Percentiles rank a stretch among this genome's conserved stretches.
Conservation (phyloP, 2,888 invertebrate species). For the Cheilosia vulpina region DNA sequence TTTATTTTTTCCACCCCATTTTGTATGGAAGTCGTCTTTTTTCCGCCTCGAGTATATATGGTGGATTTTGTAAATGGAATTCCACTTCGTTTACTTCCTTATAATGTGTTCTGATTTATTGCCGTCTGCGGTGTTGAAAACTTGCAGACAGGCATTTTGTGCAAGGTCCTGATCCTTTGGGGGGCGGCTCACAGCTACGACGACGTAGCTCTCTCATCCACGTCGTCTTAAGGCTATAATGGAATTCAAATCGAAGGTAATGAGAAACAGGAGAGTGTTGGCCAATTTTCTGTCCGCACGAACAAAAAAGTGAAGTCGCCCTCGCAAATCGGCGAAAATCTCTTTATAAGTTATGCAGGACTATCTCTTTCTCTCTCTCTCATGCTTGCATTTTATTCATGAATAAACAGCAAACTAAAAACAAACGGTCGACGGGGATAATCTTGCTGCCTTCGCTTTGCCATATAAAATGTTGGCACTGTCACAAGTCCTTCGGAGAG, state of each 20-base stretch:
- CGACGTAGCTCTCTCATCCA: background rate
- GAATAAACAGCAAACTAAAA: slow-evolving; percentile 71
- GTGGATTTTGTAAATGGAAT: slow-evolving; percentile 55
- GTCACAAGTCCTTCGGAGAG: slow-evolving; percentile 73
- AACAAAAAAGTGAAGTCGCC: slow-evolving; percentile 39
- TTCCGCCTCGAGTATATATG: background rate
- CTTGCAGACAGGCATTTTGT: slow-evolving; percentile 60
- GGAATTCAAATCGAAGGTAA: slow-evolving; percentile 74
- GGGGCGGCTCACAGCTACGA: background rate
- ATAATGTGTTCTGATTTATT: slow-evolving; percentile 74
- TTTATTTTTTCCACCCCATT: slow-evolving; percentile 58
- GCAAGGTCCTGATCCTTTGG: slow-evolving; percentile 18
- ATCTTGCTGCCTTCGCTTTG: slow-evolving; percentile 46
- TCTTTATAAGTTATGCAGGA: slow-evolving; percentile 48
- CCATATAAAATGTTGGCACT: slow-evolving; percentile 64
- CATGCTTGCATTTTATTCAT: slow-evolving; percentile 65
- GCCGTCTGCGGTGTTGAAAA: slow-evolving; percentile 61
- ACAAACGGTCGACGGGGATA: slow-evolving; percentile 40
- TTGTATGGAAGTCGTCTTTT: slow-evolving; percentile 1
- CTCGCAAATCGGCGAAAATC: slow-evolving; percentile 65
- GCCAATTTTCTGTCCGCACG: slow-evolving; percentile 56
- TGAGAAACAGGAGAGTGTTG: slow-evolving; percentile 59
- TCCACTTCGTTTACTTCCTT: slow-evolving; percentile 62
- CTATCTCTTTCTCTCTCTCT: background rate
- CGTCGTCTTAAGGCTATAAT: slow-evolving; percentile 37